Percentiles rank a stretch among this genome's conserved stretches.
These are phyloP conservation scores for Porphyrio hochstetteri DNA, from an alignment of 2,113 vertebrate genomes.

Conservation along the genomic window DNA sequence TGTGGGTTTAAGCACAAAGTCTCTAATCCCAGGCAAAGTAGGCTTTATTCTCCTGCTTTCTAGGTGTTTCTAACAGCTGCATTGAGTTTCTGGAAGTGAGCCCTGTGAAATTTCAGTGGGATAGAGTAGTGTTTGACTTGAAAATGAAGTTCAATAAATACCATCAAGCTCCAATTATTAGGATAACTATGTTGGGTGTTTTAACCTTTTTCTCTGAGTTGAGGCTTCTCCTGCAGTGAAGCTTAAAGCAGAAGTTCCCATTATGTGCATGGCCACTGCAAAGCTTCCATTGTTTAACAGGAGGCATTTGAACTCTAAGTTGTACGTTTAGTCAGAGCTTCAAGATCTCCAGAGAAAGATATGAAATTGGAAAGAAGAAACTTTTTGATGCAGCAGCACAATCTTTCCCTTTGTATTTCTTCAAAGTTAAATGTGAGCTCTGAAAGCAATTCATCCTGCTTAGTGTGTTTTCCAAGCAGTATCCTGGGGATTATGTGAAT, in stretches of 20 bases:
- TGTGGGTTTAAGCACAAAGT: neutral
- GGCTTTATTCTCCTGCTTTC: neutral
- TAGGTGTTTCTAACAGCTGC: neutral
- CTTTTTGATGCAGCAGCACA: neutral
- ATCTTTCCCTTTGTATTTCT: neutral
- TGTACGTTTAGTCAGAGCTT: neutral
- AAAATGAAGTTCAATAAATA: neutral
- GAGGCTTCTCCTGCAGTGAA: neutral
- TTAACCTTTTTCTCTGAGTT: neutral
- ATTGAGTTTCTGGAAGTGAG: neutral
- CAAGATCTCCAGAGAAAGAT: neutral
- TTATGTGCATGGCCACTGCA: neutral
- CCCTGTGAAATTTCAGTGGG: neutral
- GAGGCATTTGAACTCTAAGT: neutral
- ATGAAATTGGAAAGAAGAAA: neutral
- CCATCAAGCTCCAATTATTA: neutral
- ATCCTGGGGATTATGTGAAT: neutral
- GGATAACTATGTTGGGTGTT: neutral
- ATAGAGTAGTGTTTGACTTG: neutral
- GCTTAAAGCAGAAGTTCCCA: neutral
- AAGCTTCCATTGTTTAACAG: neutral
- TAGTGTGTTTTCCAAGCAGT: neutral
- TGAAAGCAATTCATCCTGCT: conserved; percentile 7
- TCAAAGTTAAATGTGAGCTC: conserved; percentile 4
- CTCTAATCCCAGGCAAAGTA: neutral